These are phyloP conservation scores for Peromyscus californicus DNA, from an alignment of 2,113 vertebrate species.

Conservation along the genomic window DNA sequence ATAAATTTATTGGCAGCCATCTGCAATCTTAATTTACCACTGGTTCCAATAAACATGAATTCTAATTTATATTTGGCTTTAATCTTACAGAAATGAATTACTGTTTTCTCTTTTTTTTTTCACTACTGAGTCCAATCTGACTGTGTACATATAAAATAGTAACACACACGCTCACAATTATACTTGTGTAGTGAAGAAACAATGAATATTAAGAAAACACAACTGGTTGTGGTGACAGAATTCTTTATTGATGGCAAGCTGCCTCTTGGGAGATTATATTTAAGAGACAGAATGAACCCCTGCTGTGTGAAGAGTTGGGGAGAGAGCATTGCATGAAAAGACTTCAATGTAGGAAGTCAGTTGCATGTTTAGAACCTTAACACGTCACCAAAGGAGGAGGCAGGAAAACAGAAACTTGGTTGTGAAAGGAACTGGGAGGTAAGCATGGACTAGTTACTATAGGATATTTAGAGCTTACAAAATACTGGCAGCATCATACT, in stretches of 20 bases:
- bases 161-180: not conserved
- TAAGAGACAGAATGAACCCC: not conserved
- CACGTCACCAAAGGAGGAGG: not conserved
- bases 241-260: not conserved
- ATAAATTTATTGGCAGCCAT: not conserved
- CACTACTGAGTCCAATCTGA: not conserved
- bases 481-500: not conserved
- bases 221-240: not conserved
- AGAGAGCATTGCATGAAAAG: not conserved
- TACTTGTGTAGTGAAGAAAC: not conserved
- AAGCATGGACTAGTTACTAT: not conserved
- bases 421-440: not conserved
- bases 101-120: not conserved
- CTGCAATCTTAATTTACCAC: not conserved
- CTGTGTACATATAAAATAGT: not conserved
- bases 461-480: not conserved
- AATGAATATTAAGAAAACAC: not conserved
- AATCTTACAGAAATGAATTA: not conserved
- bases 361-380: not conserved
- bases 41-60: not conserved
- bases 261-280: not conserved
- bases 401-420: not conserved
- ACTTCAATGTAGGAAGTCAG: not conserved
- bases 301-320: not conserved
- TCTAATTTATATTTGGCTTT: not conserved